Evolutionary conservation across 2,797 vertebrate genomes (phyloP).

Genomic region (Decapterus maruadsi): DNA sequence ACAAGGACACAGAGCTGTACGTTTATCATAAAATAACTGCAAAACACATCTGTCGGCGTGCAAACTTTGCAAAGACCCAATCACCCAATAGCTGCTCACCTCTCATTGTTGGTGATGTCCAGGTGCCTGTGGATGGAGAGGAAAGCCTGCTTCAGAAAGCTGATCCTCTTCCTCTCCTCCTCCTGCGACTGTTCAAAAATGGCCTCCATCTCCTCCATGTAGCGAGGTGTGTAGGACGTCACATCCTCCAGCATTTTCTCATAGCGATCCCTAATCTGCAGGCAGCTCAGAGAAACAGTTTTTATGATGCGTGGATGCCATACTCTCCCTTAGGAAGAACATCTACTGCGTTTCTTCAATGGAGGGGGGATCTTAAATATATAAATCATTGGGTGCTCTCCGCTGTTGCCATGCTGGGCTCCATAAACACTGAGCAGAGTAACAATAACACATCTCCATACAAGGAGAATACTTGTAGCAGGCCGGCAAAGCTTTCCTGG

Average conservation of each 20-base stretch:
- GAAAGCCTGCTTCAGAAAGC: conserved; percentile 88
- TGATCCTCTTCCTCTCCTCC: conserved; percentile 89
- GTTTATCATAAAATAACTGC: background rate
- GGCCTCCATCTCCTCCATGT: conserved; percentile 93
- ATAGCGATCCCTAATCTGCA: conserved; percentile 83
- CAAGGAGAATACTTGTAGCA: conserved; percentile 60
- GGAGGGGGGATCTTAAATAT: conserved; percentile 13
- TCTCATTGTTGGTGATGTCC: conserved; percentile 88
- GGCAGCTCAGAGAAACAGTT: conserved; percentile 20
- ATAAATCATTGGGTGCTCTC: conserved; percentile 56
- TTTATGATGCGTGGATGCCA: conserved; percentile 27
- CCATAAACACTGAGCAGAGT: conserved; percentile 66
- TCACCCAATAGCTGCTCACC: conserved; percentile 56
- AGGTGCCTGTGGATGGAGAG: conserved; percentile 89
- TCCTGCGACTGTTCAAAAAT: conserved; percentile 91
- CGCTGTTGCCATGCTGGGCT: conserved; percentile 51
- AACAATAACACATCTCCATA: conserved; percentile 74
- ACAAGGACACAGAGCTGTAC: conserved; percentile 16
- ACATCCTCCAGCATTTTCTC: conserved; percentile 88
- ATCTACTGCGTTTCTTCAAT: conserved; percentile 32
- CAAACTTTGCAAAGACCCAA: background rate
- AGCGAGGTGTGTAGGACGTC: conserved; percentile 88
- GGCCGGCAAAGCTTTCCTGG: conserved; percentile 10
- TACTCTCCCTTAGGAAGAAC: background rate
- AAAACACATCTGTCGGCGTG: background rate